Evolutionary conservation across 2,797 vertebrate species (phyloP).

Genomic region (Sternotherus odoratus): DNA sequence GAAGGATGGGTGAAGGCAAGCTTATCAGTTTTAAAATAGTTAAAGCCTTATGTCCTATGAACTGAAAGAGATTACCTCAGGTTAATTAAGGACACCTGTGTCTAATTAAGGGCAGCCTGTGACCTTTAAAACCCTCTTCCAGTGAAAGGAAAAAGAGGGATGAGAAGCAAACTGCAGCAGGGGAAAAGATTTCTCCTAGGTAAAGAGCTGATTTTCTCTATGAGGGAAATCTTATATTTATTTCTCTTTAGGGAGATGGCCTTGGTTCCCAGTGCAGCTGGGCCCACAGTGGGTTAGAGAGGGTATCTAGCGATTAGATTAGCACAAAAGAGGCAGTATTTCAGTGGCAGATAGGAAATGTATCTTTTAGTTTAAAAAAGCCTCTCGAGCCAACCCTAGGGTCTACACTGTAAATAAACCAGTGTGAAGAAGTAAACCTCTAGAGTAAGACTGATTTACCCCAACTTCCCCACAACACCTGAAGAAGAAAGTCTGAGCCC

Average conservation of each 20-base stretch:
- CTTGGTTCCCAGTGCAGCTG: neutral
- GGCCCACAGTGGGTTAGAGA: neutral
- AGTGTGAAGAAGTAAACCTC: neutral
- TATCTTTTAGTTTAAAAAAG: neutral
- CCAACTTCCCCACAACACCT: neutral
- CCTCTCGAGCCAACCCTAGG: neutral
- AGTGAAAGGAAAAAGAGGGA: neutral
- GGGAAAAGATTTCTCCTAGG: too few relatives aligned
- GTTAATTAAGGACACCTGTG: neutral
- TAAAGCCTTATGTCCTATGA: neutral
- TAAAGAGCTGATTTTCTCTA: neutral
- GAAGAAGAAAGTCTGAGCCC: neutral
- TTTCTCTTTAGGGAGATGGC: neutral
- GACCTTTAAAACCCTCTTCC: neutral
- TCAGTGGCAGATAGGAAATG: neutral
- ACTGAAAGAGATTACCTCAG: neutral
- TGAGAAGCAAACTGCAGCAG: neutral
- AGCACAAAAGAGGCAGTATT: neutral
- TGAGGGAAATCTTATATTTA: neutral
- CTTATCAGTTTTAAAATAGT: neutral
- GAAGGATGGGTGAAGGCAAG: neutral
- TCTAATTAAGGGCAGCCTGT: neutral
- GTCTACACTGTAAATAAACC: neutral
- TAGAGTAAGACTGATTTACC: neutral
- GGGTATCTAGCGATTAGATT: neutral